Conservation (phyloP, 2,888 invertebrate genomes). For the Myopa testacea region DNA sequence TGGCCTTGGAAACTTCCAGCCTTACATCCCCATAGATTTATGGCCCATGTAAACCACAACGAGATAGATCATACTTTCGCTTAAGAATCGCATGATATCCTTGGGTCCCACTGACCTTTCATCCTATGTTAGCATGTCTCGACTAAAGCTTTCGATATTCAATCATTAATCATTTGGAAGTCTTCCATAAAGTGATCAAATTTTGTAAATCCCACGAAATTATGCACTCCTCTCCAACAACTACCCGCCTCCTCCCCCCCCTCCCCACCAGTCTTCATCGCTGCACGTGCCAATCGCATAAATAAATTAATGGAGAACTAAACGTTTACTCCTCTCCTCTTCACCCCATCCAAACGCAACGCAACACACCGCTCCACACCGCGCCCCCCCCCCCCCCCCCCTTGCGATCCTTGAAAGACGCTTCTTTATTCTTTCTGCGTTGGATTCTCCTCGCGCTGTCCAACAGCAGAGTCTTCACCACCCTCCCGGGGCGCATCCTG, state of each 20-base stretch:
- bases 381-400: too few relatives aligned
- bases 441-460: not conserved
- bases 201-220: not conserved
- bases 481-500: constrained; percentile 2
- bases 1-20: too few relatives aligned
- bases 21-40: too few relatives aligned
- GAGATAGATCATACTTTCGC: too few relatives aligned
- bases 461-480: not conserved
- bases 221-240: not conserved
- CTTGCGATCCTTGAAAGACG: not conserved
- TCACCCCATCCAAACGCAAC: too few relatives aligned
- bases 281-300: constrained; percentile 26
- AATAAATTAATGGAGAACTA: constrained; percentile 35
- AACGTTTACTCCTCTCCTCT: constrained; percentile 3
- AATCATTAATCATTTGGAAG: not conserved
- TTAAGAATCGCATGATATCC: too few relatives aligned
- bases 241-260: too few relatives aligned
- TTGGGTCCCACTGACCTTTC: too few relatives aligned
- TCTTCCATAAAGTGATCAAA: not conserved
- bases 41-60: too few relatives aligned
- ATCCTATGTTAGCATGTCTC: too few relatives aligned
- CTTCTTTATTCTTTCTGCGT: not conserved
- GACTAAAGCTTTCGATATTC: not conserved
- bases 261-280: not conserved
- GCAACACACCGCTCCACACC: too few relatives aligned